Base-by-base conservation (phyloP, 2,797 vertebrate genomes). In the Sebastes kiyomatsui region DNA sequence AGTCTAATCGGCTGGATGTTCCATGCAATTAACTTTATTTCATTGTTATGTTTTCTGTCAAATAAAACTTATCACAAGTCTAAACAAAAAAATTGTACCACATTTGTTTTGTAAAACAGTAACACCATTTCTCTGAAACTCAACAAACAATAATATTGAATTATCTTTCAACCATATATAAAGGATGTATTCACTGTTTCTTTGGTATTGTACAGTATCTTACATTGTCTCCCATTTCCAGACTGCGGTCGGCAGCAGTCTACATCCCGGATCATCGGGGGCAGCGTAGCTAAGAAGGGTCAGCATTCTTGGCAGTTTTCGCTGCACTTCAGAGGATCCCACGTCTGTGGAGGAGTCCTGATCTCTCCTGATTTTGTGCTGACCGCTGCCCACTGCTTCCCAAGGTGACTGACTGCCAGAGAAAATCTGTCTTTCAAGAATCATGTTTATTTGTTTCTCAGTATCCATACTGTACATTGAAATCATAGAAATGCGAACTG, bases 221-320 rank as follows among this genome's bases (percentile, higher is more conserved):
- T 7, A 58, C 20, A 11, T 20, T 60, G 32, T 72, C 3, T 76
- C 18, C 74, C 81, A 14, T 90, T 75, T 79, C 52, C 86, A 98
- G 98, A 97, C 67, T 99, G 98, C 0, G 98, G 98, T 6, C 79
- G 16, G 52, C 95, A 95, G 87, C 84, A 94, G 80, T 87, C 87
- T 4, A 87, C 91, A 56, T 94, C 96, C 30, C 90, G 96, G 79
- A 99, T 99, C 71, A 95, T 99, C 4, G 97, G 97, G 2, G 98
- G 98, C 9, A 93, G 22, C 0, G 27, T 83, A 72, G 94, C 97
- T 3, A 82, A 94, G 0, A 38, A 49, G 33, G 97, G 91, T 71
- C 95, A 95, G 35, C 98, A 97, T 97, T 97, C 98, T 1, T 99
- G 98, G 98, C 98, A 99, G 86, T 71, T 97, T 55, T 97, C 97